Conservation (phyloP, 2,888 invertebrate genomes). For the Eilema sororculum region DNA sequence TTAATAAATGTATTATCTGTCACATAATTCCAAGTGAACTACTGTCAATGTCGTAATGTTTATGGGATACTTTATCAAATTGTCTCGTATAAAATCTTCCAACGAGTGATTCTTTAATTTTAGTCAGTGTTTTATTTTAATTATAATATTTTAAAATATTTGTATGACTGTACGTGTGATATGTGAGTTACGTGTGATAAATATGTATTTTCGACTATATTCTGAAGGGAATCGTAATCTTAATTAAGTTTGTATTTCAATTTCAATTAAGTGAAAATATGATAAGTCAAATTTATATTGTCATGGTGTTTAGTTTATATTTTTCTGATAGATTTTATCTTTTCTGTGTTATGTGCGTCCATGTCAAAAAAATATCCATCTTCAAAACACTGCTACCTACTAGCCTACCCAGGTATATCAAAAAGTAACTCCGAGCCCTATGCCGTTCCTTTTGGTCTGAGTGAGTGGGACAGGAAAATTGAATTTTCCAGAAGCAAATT, state of each 20-base stretch:
- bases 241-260: background rate
- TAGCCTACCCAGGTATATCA: background rate
- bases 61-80: too few relatives aligned
- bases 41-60: too few relatives aligned
- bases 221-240: background rate
- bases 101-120: constrained; percentile 27
- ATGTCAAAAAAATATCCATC: background rate
- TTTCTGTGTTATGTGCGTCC: background rate
- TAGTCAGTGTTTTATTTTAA: constrained; percentile 13
- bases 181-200: background rate
- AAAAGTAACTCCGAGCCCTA: background rate
- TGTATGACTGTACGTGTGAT: constrained; percentile 9
- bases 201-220: background rate
- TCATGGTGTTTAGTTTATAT: background rate
- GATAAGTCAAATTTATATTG: background rate
- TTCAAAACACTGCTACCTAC: background rate
- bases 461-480: too few relatives aligned
- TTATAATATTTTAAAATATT: background rate
- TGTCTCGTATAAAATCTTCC: constrained; percentile 31
- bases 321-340: background rate
- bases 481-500: too few relatives aligned
- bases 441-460: background rate
- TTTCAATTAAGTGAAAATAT: background rate
- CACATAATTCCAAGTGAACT: too few relatives aligned
- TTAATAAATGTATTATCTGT: too few relatives aligned